These are phyloP conservation scores for Eurois occulta DNA, from an alignment of 2,888 invertebrate genomes.

Conservation along the genomic window DNA sequence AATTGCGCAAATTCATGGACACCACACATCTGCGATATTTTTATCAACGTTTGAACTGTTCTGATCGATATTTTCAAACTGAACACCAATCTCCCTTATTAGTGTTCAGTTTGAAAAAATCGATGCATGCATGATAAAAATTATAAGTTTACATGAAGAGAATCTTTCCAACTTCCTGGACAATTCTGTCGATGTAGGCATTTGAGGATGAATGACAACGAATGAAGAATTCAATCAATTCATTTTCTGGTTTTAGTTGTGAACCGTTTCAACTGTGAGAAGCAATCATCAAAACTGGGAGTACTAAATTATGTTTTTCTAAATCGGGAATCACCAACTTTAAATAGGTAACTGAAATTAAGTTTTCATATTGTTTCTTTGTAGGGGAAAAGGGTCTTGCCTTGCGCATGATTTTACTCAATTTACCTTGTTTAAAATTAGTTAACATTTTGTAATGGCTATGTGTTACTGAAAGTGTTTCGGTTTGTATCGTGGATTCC, in stretches of 20 bases:
- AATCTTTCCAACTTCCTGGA: neutral
- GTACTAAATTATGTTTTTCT: neutral
- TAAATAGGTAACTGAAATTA: neutral
- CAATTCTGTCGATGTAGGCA: neutral
- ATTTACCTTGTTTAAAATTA: conserved; percentile 3
- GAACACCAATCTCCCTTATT: no score
- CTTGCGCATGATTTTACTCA: conserved; percentile 16
- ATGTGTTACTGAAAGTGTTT: conserved; percentile 5
- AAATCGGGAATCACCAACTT: neutral
- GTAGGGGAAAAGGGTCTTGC: neutral
- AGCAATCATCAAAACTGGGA: neutral
- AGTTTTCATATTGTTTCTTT: neutral
- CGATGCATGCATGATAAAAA: neutral
- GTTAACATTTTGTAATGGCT: conserved; percentile 6
- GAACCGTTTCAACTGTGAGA: neutral
- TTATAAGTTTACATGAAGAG: conserved; percentile 2
- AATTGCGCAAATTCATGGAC: neutral
- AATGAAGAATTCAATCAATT: neutral
- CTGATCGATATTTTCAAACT: no score
- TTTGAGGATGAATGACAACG: neutral
- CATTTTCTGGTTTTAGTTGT: neutral
- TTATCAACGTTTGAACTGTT: neutral
- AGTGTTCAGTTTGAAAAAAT: neutral
- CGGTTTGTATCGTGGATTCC: neutral
- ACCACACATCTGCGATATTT: neutral